These are phyloP conservation scores for Gila orcuttii DNA, from an alignment of 2,113 vertebrate species.

Conservation along the genomic window DNA sequence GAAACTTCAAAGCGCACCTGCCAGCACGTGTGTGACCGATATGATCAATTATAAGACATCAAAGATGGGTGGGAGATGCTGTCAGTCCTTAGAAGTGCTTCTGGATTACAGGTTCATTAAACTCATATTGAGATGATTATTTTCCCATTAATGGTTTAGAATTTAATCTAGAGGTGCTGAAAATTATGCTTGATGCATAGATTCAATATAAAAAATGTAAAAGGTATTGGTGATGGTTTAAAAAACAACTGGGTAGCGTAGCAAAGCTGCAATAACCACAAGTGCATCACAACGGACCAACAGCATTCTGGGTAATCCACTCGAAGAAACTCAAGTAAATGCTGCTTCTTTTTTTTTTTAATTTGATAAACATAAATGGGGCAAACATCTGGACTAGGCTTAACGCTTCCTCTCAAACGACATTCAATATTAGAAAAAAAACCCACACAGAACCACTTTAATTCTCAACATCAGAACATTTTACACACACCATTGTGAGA, in stretches of 20 bases:
- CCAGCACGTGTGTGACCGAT: neutral
- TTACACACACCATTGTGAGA: neutral
- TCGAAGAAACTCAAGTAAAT: too few species aligned
- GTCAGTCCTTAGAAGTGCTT: neutral
- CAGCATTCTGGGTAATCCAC: conserved; percentile 5
- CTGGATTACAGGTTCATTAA: neutral
- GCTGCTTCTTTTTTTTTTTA: too few species aligned
- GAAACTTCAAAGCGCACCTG: conserved; percentile 1
- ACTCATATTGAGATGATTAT: neutral
- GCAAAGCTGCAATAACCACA: conserved; percentile 25
- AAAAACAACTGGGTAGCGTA: neutral
- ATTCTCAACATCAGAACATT: neutral
- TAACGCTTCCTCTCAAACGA: too few species aligned
- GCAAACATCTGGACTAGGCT: too few species aligned
- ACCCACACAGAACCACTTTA: neutral
- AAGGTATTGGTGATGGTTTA: neutral
- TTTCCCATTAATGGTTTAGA: neutral
- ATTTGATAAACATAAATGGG: too few species aligned
- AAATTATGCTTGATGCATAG: neutral
- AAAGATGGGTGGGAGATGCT: neutral
- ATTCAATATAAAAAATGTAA: neutral
- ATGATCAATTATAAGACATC: neutral
- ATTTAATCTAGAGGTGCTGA: neutral
- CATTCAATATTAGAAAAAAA: too few species aligned
- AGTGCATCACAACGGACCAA: neutral